Base-by-base conservation (phyloP, 2,888 invertebrate species). In the Cheilosia vulpina region DNA sequence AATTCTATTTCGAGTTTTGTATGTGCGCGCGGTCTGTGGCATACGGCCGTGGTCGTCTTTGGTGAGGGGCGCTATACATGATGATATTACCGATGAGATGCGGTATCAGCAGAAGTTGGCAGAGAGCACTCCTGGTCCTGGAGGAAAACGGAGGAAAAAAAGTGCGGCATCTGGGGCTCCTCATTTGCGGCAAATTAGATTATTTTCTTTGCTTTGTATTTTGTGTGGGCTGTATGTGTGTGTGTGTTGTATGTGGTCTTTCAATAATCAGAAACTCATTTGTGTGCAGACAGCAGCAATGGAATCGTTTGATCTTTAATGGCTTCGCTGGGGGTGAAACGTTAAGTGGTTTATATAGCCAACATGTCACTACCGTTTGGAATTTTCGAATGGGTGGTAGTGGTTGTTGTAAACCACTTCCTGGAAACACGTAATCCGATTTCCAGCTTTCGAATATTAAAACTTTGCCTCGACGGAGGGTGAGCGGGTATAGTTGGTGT, bases 121-220 rank as follows among this genome's bases (percentile, higher is more conserved):
- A 43, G 50, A 43, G 31, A 85, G 72, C 41, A 73, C 63, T 50
- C 66, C 72, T 79, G 63, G 69, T 84, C 45, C 68, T 47, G 38
- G 4, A 43, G 34, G 72, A 58, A 27, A 60, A 13, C 38, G n/a
- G 6, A 6, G 27, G 17, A 57, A 63, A 75, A 76, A 63, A 75
- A 72, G 43, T 72, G 43, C 17, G 62, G 62, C 85, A 80, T 66
- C 66, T 85, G 85, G 80, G 68, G 66, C 57, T 77, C 85, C 77
- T 85, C 85, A 85, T 85, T 85, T 85, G 85, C 72, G 85, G 85
- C 77, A 85, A 85, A 85, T 85, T 85, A 81, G 85, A 85, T 85
- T 85, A 85, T 81, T 81, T 77, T 68, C 76, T 85, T 81, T 58
- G 34, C 9, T 79, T 38, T 38, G 11, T 38, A 3, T 62, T 55